These are phyloP conservation scores for Sphinx pinastri DNA, from an alignment of 2,888 invertebrate genomes.

Conservation along the genomic window DNA sequence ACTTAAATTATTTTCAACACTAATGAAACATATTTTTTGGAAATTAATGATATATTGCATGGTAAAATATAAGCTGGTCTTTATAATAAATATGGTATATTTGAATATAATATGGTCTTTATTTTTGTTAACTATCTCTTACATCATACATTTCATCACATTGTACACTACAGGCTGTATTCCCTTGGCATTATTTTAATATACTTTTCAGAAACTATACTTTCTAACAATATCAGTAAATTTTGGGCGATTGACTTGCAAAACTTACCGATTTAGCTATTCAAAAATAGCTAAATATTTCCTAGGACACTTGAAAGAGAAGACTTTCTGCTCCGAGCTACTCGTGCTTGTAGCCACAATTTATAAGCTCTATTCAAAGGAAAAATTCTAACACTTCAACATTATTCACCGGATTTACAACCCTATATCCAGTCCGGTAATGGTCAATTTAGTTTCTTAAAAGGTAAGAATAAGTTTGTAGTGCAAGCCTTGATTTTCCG, in stretches of 20 bases:
- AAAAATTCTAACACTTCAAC: slow-evolving; percentile 13
- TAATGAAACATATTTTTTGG: no score
- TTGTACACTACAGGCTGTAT: no score
- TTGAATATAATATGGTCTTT: no score
- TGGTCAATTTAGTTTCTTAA: background rate
- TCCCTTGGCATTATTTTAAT: no score
- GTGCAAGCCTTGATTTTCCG: slow-evolving; percentile 53
- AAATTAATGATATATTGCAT: no score
- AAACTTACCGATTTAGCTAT: background rate
- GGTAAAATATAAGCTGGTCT: no score
- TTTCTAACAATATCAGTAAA: background rate
- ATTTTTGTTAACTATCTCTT: no score
- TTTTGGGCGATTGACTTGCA: background rate
- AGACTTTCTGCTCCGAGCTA: slow-evolving; percentile 9
- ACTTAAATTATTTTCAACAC: no score
- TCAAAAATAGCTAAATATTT: slow-evolving; percentile 16
- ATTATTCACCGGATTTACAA: background rate
- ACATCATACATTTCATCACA: no score
- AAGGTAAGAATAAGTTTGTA: slow-evolving; percentile 10
- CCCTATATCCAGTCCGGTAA: background rate
- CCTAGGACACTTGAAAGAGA: slow-evolving; percentile 14
- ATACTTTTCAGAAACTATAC: background rate
- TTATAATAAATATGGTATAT: no score
- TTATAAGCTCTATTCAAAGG: slow-evolving; percentile 20
- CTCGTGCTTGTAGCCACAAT: slow-evolving; percentile 17